Conservation (phyloP, 2,888 invertebrate species). For the Biston betularia region DNA sequence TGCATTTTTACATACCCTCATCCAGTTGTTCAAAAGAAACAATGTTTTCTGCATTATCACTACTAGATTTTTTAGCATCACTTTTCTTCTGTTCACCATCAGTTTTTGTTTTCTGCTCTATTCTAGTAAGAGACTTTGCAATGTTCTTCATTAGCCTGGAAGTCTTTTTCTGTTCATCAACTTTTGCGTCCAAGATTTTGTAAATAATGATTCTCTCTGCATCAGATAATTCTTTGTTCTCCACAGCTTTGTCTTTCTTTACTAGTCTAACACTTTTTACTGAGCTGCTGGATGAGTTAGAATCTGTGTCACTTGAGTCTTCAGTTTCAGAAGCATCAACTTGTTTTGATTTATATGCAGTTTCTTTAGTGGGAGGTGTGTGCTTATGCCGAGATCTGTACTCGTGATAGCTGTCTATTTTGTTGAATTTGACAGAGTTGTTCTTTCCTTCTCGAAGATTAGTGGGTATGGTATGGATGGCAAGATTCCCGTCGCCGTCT, state of each 20-base stretch:
- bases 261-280: constrained; percentile 54
- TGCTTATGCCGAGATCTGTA: constrained; percentile 79
- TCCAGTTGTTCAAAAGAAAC: constrained; percentile 60
- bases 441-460: constrained; percentile 59
- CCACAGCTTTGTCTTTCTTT: constrained; percentile 39
- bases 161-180: constrained; percentile 56
- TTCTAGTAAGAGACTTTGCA: constrained; percentile 56
- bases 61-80: constrained; percentile 33
- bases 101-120: constrained; percentile 41
- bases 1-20: constrained; percentile 57
- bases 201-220: constrained; percentile 78
- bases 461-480: constrained; percentile 74
- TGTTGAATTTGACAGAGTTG: constrained; percentile 74
- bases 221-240: constrained; percentile 60
- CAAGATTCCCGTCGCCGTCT: constrained; percentile 71
- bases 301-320: constrained; percentile 56
- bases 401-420: constrained; percentile 77
- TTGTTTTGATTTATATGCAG: constrained; percentile 48
- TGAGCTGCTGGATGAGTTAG: constrained; percentile 65
- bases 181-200: constrained; percentile 71
- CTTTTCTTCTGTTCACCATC: constrained; percentile 36
- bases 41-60: constrained; percentile 44
- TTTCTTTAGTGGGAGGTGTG: constrained; percentile 79
- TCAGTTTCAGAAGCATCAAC: constrained; percentile 54
- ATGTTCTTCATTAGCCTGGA: constrained; percentile 56